phyloP scores from a whole-genome alignment of 2,797 vertebrate species.

The Darevskia mixta region DNA sequence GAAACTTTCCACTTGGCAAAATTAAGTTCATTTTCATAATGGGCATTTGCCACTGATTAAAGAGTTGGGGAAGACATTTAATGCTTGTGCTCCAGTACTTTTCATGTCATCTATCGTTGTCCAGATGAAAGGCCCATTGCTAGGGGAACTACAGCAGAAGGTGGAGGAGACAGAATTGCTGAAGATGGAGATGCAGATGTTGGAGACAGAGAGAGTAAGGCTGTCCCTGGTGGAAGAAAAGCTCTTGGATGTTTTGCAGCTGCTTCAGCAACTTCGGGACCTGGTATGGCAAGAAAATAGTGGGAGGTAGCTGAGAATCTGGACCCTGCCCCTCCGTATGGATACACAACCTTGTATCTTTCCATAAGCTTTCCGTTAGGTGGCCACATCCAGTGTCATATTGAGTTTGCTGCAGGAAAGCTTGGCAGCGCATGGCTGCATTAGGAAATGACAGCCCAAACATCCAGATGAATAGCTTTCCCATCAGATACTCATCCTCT shows the following conservation, averaged over 20 bases:
- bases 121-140: conserved; percentile 84
- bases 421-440: not conserved
- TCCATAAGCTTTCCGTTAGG: not conserved
- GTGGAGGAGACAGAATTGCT: conserved; percentile 85
- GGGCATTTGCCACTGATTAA: conserved; percentile 13
- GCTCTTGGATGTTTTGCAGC: conserved; percentile 90
- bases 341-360: not conserved
- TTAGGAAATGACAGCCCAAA: conserved; percentile 10
- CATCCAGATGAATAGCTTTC: not conserved
- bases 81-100: not conserved
- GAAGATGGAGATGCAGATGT: conserved; percentile 91
- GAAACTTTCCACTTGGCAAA: conserved; percentile 6
- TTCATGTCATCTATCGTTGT: conserved; percentile 34
- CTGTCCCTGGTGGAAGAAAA: conserved; percentile 87
- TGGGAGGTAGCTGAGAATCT: not conserved
- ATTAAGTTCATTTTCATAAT: conserved; percentile 8
- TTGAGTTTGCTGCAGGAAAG: not conserved
- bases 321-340: not conserved
- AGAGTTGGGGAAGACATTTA: conserved; percentile 1
- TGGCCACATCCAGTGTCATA: not conserved
- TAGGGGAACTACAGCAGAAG: conserved; percentile 86
- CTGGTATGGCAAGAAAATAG: conserved; percentile 81
- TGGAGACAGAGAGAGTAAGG: conserved; percentile 91
- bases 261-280: conserved; percentile 89
- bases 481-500: not conserved